Evolutionary conservation across 2,888 invertebrate genomes (phyloP).

Genomic region (Clistopyga incitator): DNA sequence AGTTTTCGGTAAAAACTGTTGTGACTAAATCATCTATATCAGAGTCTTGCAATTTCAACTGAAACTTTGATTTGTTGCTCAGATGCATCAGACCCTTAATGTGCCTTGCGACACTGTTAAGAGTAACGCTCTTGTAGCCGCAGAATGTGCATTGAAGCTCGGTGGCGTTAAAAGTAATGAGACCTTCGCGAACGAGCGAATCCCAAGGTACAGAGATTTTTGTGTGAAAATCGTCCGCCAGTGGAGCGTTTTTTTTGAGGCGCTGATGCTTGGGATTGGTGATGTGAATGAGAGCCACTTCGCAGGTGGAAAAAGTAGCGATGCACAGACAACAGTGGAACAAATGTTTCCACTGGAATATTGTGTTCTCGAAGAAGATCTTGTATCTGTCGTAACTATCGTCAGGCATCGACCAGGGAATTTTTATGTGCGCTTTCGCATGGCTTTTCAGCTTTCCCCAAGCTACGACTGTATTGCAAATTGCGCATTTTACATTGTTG

Average conservation of each 20-base stretch:
- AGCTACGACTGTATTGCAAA: neutral
- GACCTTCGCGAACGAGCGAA: neutral
- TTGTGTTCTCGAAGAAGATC: slow-evolving; percentile 33
- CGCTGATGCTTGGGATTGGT: neutral
- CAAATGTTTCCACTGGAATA: neutral
- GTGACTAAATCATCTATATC: neutral
- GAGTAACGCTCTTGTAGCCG: neutral
- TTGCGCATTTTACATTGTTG: slow-evolving; percentile 3
- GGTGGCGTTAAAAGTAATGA: neutral
- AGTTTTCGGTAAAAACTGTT: neutral
- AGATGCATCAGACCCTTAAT: slow-evolving; percentile 11
- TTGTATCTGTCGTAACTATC: neutral
- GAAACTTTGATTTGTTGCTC: slow-evolving; percentile 9
- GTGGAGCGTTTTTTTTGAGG: neutral
- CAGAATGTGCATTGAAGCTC: slow-evolving; percentile 18
- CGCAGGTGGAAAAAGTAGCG: neutral
- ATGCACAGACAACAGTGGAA: slow-evolving; percentile 24
- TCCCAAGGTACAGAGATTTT: neutral
- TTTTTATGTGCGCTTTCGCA: neutral
- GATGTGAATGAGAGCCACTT: slow-evolving; percentile 20
- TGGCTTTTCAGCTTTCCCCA: slow-evolving; percentile 1
- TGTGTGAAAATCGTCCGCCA: neutral
- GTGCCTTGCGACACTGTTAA: neutral
- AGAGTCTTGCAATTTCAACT: neutral
- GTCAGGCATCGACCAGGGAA: slow-evolving; percentile 16